Percentiles rank a stretch among this genome's conserved stretches.
phyloP scores from a whole-genome alignment of 2,797 vertebrate genomes.

The Tadarida brasiliensis region DNA sequence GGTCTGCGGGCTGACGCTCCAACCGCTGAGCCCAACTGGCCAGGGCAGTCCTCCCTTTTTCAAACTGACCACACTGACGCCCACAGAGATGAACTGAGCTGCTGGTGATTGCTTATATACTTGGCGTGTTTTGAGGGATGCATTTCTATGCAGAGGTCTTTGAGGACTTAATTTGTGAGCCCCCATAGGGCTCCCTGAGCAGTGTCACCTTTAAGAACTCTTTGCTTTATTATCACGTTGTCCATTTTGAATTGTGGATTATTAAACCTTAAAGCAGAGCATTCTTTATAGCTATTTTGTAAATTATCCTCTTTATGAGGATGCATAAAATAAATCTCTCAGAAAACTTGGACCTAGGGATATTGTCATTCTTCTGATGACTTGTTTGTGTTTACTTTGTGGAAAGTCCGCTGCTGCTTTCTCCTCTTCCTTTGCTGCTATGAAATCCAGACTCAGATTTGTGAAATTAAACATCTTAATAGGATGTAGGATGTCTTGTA shows the following conservation, averaged over 20 bases:
- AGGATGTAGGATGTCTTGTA: neutral
- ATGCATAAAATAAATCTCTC: neutral
- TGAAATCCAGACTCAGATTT: slow-evolving; percentile 2
- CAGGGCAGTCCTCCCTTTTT: neutral
- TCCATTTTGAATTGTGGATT: neutral
- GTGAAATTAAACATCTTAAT: slow-evolving; percentile 32
- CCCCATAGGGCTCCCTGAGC: neutral
- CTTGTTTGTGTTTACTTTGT: neutral
- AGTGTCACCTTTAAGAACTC: neutral
- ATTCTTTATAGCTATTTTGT: neutral
- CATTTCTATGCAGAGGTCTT: neutral
- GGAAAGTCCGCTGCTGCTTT: neutral
- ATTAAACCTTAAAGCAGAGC: neutral
- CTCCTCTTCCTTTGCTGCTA: neutral
- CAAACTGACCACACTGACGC: neutral
- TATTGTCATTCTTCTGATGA: slow-evolving; percentile 47
- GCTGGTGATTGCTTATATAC: neutral
- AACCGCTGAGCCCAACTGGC: no score
- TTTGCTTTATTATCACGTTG: neutral
- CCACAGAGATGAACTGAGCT: neutral
- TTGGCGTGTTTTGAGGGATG: neutral
- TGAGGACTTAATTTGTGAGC: neutral
- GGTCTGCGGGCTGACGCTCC: no score
- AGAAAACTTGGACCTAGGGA: slow-evolving; percentile 3
- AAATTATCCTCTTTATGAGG: neutral